Conservation (phyloP, 2,113 vertebrate species). For the Nipponia nippon region DNA sequence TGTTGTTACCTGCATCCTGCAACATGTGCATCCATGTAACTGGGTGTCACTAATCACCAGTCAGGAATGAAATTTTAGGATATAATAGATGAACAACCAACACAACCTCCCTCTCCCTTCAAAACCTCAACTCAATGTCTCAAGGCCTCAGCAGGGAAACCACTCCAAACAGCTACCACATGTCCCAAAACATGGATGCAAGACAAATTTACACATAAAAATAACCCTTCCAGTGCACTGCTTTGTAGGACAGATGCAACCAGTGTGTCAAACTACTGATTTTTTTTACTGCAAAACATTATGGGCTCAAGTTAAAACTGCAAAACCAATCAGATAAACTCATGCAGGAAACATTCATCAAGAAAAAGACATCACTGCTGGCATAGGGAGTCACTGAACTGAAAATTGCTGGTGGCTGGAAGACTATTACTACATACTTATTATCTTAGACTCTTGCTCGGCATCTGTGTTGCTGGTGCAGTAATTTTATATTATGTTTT, state of each 20-base stretch:
- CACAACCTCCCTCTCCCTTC: neutral
- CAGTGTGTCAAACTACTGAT: neutral
- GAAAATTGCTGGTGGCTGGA: neutral
- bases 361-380: neutral
- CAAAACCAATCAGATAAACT: neutral
- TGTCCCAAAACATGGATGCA: neutral
- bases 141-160: neutral
- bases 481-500: neutral
- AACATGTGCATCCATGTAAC: neutral
- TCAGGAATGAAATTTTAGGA: neutral
- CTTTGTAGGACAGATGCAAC: neutral
- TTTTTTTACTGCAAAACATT: neutral
- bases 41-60: neutral
- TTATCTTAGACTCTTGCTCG: neutral
- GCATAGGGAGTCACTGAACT: neutral
- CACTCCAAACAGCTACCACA: neutral
- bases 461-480: neutral
- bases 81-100: neutral
- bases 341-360: neutral
- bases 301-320: neutral
- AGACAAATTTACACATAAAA: neutral
- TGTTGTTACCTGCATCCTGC: neutral
- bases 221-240: neutral
- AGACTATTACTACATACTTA: neutral
- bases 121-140: neutral